Evolutionary conservation across 1,140 invertebrate species (phyloP), one percentile per base, ranked within the genome.

Genomic region (Platyura marginata): DNA sequence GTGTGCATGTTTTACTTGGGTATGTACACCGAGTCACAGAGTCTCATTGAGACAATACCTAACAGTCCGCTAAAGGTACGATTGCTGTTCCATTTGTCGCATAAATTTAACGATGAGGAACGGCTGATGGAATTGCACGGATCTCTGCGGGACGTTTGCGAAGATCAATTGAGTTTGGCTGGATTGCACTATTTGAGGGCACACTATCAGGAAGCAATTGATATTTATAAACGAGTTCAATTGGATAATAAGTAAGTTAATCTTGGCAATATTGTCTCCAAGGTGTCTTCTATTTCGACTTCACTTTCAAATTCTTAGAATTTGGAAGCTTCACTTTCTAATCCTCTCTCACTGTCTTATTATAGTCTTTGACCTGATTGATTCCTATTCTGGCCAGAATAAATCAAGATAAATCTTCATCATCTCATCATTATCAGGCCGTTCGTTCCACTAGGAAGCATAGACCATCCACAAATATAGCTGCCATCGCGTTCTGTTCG

Each of bases 141-240:
- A 41, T 75, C 80, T 47, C 63, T 98, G 9, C 75, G 87, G 45
- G 87, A 95, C 55, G 74, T 84, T 3, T 73, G 90, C 10, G 89
- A 97, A 64, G 93, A 98, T 67, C 92, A 97, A 62, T 67, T 98
- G 8, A 92, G 88, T 50, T 63, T 98, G 29, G 95, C 95, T 3
- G 89, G 93, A 0, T 90, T 98, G 51, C 91, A 98, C 61, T 98
- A 95, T 60, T 67, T 98, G 35, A 69, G 92, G 29, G 81, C 82
- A 29, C 92, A 98, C 61, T 98, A 96, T 62, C 92, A 98, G 63
- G 94, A 98, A 65, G 92, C 95, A 19, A 97, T 98, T 50, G 94
- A 98, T 63, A 91, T 98, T 49, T 99, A 99, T 57, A 99, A 98
- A 63, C 75, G 88, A 47, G 75, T 97, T 40, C 65, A 98, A 13